Evolutionary conservation across 2,797 vertebrate genomes (phyloP), one percentile per base, ranked within the genome.

Genomic region (Peromyscus attwateri): DNA sequence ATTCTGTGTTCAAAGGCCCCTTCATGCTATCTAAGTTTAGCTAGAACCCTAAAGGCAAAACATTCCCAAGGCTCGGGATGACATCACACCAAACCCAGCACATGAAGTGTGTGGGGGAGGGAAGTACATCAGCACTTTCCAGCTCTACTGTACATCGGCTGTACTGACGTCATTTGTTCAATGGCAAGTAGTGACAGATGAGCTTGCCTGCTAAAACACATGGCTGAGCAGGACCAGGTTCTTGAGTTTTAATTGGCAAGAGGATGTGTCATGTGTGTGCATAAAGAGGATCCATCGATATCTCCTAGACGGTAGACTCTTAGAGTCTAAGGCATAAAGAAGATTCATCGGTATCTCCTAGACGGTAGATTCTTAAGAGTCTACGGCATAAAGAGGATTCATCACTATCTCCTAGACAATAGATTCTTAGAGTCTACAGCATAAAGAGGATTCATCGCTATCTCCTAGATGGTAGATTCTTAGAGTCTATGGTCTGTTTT

Each of bases 61-160:
- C 43, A 64, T 87, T 76, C 34, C 82, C 92, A 55, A 49, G 49
- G 64, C 49, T 95, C 55, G 66, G 85, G 73, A 94, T 73, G 31
- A 88, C 37, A 89, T 77, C 80, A 89, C 84, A 85, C 84, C 52
- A 94, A 94, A 71, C 29, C 34, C 23, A 87, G 55, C 46, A 89
- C 87, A 92, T 62, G 64, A 81, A 85, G 60, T 10, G 6, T 0
- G 57, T 0, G 2, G 14, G 3, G 27, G 37, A 0, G 29, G 49
- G 23, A 4, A 5, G 46, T 43, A 75, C 0, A 43, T 14, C n/a
- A 64, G 29, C 10, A 60, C 27, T 75, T 91, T 62, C 75, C 57
- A 88, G 43, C 29, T 91, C 64, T 80, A 75, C 52, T 55, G 52
- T 55, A 40, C 75, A 8, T 52, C 70, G 66, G 17, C 31, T 81